Evolutionary conservation across 1,140 invertebrate species (phyloP).

Genomic region (Diploscapter pachys): DNA sequence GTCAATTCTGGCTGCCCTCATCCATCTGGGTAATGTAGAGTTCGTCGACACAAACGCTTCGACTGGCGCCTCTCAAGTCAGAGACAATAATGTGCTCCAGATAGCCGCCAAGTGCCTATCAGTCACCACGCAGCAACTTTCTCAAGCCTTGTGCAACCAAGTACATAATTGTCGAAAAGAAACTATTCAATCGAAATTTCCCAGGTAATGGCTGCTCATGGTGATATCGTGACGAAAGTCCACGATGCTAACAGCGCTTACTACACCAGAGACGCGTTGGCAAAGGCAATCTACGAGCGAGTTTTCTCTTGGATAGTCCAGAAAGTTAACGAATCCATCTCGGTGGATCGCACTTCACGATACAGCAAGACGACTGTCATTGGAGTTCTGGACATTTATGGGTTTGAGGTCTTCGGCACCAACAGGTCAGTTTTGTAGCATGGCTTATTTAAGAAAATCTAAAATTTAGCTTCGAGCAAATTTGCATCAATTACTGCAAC

Average conservation of each 20-base stretch:
- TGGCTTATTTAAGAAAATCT: constrained; percentile 34
- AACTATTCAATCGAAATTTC: background rate
- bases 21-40: constrained; percentile 79
- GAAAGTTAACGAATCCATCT: constrained; percentile 78
- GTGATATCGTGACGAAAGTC: constrained; percentile 86
- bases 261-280: constrained; percentile 86
- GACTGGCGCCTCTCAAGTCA: constrained; percentile 68
- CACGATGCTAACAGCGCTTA: constrained; percentile 79
- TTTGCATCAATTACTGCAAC: constrained; percentile 84
- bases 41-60: constrained; percentile 67
- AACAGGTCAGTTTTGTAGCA: constrained; percentile 23
- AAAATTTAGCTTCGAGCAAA: constrained; percentile 62
- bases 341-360: constrained; percentile 49
- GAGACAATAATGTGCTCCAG: constrained; percentile 65
- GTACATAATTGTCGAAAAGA: constrained; percentile 60
- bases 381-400: constrained; percentile 69
- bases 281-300: constrained; percentile 86
- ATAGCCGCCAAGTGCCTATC: constrained; percentile 71
- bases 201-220: constrained; percentile 76
- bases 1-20: constrained; percentile 80
- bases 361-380: constrained; percentile 39
- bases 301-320: constrained; percentile 87
- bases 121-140: constrained; percentile 72
- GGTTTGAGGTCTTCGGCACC: constrained; percentile 67
- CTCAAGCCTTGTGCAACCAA: constrained; percentile 74